Evolutionary conservation across 2,797 vertebrate species (phyloP).

Genomic region (Microhierax caerulescens): DNA sequence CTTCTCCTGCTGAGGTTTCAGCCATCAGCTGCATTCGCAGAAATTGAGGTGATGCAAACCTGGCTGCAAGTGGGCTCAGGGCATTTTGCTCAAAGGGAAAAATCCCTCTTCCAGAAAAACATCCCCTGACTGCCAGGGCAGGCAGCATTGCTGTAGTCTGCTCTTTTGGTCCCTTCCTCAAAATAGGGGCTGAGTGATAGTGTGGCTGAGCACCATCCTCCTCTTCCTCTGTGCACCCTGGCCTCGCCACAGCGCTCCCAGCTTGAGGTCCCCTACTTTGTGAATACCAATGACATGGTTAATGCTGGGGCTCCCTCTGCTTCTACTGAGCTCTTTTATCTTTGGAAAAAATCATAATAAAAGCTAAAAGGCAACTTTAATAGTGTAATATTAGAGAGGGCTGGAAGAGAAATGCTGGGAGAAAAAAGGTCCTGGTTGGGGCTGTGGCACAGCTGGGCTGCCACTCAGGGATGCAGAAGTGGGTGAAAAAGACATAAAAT

Average conservation of each 20-base stretch:
- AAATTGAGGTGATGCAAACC: background rate
- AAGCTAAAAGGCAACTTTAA: conserved; percentile 33
- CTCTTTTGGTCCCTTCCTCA: background rate
- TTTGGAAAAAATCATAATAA: background rate
- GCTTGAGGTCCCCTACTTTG: conserved; percentile 5
- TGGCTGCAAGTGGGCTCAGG: fast-evolving
- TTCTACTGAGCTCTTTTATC: conserved; percentile 30
- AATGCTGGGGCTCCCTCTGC: background rate
- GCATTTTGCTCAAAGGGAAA: background rate
- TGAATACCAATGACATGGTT: conserved; percentile 33
- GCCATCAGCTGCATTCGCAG: background rate
- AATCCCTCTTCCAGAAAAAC: background rate
- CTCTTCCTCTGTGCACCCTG: background rate
- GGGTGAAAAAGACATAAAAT: background rate
- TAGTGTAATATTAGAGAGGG: background rate
- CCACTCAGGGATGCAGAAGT: background rate
- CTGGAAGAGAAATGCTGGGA: background rate
- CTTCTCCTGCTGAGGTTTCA: background rate
- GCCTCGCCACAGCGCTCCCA: background rate
- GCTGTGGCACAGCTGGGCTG: background rate
- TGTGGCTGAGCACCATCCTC: background rate
- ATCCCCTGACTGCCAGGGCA: background rate
- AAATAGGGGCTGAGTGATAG: background rate
- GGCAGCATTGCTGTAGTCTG: background rate
- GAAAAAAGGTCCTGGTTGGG: background rate